A percentile compares a stretch with the other conserved stretches of the same genome.
These are phyloP conservation scores for Zaprionus lineosus DNA, from an alignment of 2,888 invertebrate species.

Conservation along the genomic window DNA sequence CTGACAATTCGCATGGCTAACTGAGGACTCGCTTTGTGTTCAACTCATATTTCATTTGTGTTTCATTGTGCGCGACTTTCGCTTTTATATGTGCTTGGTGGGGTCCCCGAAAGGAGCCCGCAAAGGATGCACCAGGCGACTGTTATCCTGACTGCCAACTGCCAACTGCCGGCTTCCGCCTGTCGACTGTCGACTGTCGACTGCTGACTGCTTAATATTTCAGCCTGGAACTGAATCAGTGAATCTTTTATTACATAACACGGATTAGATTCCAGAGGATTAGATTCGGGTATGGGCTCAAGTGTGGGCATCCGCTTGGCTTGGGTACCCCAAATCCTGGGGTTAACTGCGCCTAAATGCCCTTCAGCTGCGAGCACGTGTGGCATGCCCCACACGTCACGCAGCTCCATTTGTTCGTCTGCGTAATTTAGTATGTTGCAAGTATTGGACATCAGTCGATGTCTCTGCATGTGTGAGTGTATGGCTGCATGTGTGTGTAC, in stretches of 20 bases:
- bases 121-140: constrained; percentile 44
- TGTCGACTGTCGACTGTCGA: not conserved
- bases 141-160: constrained; percentile 23
- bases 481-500: not conserved
- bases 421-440: constrained; percentile 63
- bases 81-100: constrained; percentile 7
- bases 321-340: not conserved
- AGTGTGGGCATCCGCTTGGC: not conserved
- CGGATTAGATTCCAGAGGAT: constrained; percentile 50
- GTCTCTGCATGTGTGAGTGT: constrained; percentile 24
- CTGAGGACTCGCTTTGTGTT: constrained; percentile 29
- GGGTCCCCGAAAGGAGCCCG: not conserved
- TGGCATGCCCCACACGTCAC: constrained; percentile 61
- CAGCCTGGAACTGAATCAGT: constrained; percentile 37
- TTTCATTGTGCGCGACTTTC: constrained; percentile 42
- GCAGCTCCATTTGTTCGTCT: constrained; percentile 29
- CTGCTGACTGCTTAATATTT: constrained; percentile 70
- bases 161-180: not conserved
- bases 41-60: constrained; percentile 66
- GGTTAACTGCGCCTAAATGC: constrained; percentile 20
- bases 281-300: not conserved
- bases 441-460: constrained; percentile 6
- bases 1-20: constrained; percentile 48
- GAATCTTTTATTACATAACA: constrained; percentile 70
- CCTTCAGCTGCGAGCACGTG: constrained; percentile 8